Evolutionary conservation across 2,797 vertebrate species (phyloP).

Genomic region (Distichodus sexfasciatus): DNA sequence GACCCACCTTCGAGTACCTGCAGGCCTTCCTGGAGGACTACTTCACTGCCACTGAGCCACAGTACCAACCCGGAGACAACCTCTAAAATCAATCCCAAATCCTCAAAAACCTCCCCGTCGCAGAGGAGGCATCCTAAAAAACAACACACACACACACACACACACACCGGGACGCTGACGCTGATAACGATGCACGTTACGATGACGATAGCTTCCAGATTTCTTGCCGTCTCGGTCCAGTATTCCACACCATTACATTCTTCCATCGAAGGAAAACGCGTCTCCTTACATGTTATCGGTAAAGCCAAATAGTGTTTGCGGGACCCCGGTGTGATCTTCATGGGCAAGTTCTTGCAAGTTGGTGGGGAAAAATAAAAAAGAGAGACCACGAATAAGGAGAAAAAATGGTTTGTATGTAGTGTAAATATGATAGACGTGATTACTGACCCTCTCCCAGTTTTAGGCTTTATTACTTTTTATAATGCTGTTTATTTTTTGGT

Average conservation of each 20-base stretch:
- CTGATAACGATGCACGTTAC: conserved; percentile 31
- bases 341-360: neutral
- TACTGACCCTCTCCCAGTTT: conserved; percentile 65
- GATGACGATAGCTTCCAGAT: conserved; percentile 50
- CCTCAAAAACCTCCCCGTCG: neutral
- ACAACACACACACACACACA: too few relatives aligned
- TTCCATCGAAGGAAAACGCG: conserved; percentile 49
- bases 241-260: conserved; percentile 47
- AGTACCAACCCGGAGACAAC: conserved; percentile 98
- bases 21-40: conserved; percentile 99
- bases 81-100: too few relatives aligned
- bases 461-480: conserved; percentile 55
- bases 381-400: conserved; percentile 54
- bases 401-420: conserved; percentile 70
- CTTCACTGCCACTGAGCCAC: conserved; percentile 99
- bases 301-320: conserved; percentile 49
- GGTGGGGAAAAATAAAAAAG: conserved; percentile 40
- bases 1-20: conserved; percentile 97
- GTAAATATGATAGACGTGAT: conserved; percentile 81
- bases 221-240: conserved; percentile 38
- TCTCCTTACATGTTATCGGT: conserved; percentile 27
- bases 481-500: conserved; percentile 45
- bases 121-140: too few relatives aligned
- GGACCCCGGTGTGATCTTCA: conserved; percentile 10
- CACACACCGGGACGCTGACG: conserved; percentile 12